Percentiles rank a stretch among this genome's conserved stretches.
Conservation (phyloP, 2,888 invertebrate genomes). For the Fragum fragum region DNA sequence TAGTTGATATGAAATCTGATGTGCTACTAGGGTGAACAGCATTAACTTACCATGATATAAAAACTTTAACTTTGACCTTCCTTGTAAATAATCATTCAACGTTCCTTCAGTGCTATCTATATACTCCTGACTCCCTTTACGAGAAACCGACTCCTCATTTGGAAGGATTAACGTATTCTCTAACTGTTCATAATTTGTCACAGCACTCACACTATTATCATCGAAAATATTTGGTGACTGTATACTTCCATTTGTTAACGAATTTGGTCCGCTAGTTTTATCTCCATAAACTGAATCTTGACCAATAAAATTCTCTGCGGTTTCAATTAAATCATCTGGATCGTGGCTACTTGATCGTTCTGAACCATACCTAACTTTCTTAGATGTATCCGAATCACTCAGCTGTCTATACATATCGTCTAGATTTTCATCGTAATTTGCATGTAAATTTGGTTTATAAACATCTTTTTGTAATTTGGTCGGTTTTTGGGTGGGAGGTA, state of each 20-base stretch:
- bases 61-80: slow-evolving; percentile 63
- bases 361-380: not conserved
- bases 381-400: not conserved
- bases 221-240: slow-evolving; percentile 28
- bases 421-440: slow-evolving; percentile 8
- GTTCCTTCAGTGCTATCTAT: slow-evolving; percentile 49
- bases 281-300: not conserved
- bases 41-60: slow-evolving; percentile 64
- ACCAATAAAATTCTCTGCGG: slow-evolving; percentile 61
- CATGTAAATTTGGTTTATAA: slow-evolving; percentile 15
- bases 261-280: not conserved
- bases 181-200: slow-evolving; percentile 47
- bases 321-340: slow-evolving; percentile 61
- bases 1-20: too few species aligned
- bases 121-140: slow-evolving; percentile 57
- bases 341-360: slow-evolving; percentile 24
- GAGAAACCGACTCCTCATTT: slow-evolving; percentile 11
- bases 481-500: not conserved
- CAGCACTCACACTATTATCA: slow-evolving; percentile 25
- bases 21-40: too few species aligned
- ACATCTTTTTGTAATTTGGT: not conserved
- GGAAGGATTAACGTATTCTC: slow-evolving; percentile 24
- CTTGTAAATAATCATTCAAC: slow-evolving; percentile 54
- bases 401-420: slow-evolving; percentile 23
- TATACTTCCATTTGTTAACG: slow-evolving; percentile 9